Percentiles rank a stretch among this genome's conserved stretches.
phyloP scores from a whole-genome alignment of 2,113 vertebrate species.

The Serinus canaria region DNA sequence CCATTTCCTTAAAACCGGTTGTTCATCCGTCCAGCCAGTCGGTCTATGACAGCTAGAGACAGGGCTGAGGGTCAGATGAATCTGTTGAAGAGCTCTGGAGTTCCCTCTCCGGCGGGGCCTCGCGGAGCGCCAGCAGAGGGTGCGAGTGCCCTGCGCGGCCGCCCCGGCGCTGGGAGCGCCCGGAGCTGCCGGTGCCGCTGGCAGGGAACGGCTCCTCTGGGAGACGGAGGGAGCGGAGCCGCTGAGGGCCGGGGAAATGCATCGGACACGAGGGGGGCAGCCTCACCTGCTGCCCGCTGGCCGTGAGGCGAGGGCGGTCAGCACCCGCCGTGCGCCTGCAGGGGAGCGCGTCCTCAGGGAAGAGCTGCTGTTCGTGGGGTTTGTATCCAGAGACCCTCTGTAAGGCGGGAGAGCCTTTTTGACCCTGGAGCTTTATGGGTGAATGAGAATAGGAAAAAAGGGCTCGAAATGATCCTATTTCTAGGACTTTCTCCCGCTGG shows the following conservation, averaged over 20 bases:
- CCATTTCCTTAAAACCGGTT: neutral
- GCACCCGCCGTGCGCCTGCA: neutral
- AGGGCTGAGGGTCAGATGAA: neutral
- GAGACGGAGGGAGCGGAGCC: rapidly evolving
- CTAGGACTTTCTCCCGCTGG: neutral
- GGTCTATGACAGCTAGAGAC: neutral
- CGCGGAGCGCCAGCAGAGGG: conserved; percentile 4
- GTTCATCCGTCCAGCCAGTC: neutral
- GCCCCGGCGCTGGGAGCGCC: rapidly evolving
- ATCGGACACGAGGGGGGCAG: rapidly evolving
- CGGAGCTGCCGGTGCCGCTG: rapidly evolving
- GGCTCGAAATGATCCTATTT: neutral
- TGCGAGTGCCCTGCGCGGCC: neutral
- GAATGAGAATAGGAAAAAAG: neutral
- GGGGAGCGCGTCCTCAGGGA: neutral
- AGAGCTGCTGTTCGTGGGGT: neutral
- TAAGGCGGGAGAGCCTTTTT: neutral
- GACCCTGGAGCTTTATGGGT: neutral
- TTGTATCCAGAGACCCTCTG: rapidly evolving
- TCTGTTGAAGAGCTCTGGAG: rapidly evolving
- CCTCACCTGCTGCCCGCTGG: neutral
- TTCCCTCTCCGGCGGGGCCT: rapidly evolving
- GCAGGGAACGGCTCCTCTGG: neutral
- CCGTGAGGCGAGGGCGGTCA: neutral
- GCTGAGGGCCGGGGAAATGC: neutral